phyloP scores from a whole-genome alignment of 2,797 vertebrate species.

The Silurus aristotelis region DNA sequence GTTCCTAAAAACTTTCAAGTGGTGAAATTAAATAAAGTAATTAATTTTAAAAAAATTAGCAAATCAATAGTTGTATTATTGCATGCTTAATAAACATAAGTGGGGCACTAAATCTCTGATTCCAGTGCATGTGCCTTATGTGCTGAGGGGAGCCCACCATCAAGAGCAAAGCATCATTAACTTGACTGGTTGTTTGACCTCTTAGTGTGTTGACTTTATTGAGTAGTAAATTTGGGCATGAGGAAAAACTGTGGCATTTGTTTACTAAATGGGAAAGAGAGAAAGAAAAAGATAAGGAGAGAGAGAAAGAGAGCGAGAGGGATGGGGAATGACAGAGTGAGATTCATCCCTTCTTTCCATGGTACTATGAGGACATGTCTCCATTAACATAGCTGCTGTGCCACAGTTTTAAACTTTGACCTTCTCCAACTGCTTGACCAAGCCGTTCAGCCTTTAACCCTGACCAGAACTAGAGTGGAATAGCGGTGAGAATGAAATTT shows the following conservation, averaged over 20 bases:
- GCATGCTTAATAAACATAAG: neutral
- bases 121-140: neutral
- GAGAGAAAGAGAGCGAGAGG: neutral
- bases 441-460: conserved; percentile 31
- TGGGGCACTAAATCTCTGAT: conserved; percentile 2
- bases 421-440: conserved; percentile 16
- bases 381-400: conserved; percentile 59
- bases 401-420: conserved; percentile 51
- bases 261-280: conserved; percentile 1
- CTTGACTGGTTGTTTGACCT: conserved; percentile 33
- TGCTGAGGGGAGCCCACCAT: neutral
- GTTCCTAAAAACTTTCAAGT: too few species aligned
- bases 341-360: conserved; percentile 22
- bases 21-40: neutral
- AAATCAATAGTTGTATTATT: neutral
- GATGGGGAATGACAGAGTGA: neutral
- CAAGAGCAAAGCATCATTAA: conserved; percentile 15
- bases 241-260: conserved; percentile 12
- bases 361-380: conserved; percentile 27
- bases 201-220: conserved; percentile 21
- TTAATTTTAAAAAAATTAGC: neutral
- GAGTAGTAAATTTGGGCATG: conserved; percentile 24
- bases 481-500: conserved; percentile 9
- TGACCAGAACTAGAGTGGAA: conserved; percentile 21
- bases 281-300: neutral